A percentile compares a stretch with the other conserved stretches of the same genome.
Conservation (phyloP, 2,113 vertebrate species). For the Reinhardtius hippoglossoides region DNA sequence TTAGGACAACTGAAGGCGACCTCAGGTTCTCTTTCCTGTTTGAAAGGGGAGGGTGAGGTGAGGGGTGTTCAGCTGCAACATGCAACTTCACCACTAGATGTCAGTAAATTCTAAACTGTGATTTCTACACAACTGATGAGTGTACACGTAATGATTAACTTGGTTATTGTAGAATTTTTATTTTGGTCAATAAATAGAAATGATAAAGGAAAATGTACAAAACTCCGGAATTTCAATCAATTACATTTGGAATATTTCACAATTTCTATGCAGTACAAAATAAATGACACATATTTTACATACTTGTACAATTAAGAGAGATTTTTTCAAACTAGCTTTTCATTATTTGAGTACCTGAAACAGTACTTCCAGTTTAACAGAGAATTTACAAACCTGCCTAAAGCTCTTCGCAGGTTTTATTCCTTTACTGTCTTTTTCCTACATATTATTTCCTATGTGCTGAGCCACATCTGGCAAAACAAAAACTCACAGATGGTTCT, state of each 20-base stretch:
- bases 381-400: too few species aligned
- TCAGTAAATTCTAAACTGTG: too few species aligned
- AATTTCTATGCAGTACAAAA: conserved; percentile 13
- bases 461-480: too few species aligned
- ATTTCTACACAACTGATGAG: background rate
- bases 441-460: background rate
- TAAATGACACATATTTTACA: background rate
- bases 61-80: too few species aligned
- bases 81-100: too few species aligned
- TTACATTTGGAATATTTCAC: conserved; percentile 10
- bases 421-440: background rate
- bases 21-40: too few species aligned
- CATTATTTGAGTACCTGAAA: background rate
- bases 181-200: conserved; percentile 57
- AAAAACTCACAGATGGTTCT: too few species aligned
- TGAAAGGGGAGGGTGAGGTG: too few species aligned
- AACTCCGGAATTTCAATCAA: background rate
- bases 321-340: background rate
- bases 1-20: too few species aligned
- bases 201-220: conserved; percentile 19
- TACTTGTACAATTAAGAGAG: background rate
- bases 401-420: background rate
- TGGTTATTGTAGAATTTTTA: conserved; percentile 16
- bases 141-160: background rate
- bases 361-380: background rate